These are phyloP conservation scores for Stomatorhinus ivindoensis DNA, from an alignment of 2,113 vertebrate species.

Conservation along the genomic window DNA sequence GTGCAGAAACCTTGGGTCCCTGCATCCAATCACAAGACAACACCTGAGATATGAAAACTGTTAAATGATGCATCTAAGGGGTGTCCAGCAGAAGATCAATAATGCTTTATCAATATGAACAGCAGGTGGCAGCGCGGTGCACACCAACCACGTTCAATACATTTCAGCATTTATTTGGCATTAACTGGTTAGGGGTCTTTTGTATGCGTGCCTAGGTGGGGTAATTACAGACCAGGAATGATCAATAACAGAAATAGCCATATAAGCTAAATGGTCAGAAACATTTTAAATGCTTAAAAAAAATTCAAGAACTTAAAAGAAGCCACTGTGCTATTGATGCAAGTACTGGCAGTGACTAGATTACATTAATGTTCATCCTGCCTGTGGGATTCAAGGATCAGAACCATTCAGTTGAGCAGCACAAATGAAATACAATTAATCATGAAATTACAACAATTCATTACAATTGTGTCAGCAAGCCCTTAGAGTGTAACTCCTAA, in stretches of 20 bases:
- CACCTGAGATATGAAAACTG: not conserved
- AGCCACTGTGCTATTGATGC: not conserved
- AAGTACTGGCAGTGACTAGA: not conserved
- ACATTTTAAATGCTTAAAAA: not conserved
- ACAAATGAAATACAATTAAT: not conserved
- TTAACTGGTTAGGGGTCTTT: not conserved
- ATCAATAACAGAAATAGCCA: not conserved
- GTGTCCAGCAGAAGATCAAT: not conserved
- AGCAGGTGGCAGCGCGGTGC: constrained; percentile 27
- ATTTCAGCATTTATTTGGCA: not conserved
- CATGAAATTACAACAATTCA: not conserved
- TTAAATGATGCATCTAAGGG: not conserved
- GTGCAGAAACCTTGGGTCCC: not conserved
- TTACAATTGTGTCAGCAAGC: not conserved
- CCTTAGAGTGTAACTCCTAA: not conserved
- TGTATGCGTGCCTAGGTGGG: not conserved
- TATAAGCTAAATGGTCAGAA: not conserved
- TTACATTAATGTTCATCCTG: not conserved
- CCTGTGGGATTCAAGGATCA: not conserved
- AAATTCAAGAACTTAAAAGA: not conserved
- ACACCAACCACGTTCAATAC: not conserved
- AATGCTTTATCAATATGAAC: not conserved
- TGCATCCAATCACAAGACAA: not conserved
- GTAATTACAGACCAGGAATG: not conserved
- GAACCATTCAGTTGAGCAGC: not conserved